phyloP scores from a whole-genome alignment of 2,113 vertebrate species.

The Miniopterus natalensis region DNA sequence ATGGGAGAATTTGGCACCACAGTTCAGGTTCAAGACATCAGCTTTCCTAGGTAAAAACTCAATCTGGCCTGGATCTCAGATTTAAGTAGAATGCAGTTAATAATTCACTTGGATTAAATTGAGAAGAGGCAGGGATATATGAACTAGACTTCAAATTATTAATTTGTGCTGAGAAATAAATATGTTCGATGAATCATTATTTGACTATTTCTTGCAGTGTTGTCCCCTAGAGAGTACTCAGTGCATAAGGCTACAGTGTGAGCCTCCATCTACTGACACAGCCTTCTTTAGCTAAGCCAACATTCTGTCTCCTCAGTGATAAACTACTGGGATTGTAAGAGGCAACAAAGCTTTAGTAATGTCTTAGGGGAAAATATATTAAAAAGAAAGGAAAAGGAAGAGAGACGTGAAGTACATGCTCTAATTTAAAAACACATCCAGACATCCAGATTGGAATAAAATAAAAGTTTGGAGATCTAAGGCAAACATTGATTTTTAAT shows the following conservation, averaged over 20 bases:
- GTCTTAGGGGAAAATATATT: background rate
- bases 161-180: background rate
- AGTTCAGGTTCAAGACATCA: background rate
- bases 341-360: background rate
- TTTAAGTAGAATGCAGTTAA: background rate
- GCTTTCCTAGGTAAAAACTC: background rate
- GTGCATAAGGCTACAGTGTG: rapidly evolving
- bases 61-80: background rate
- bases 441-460: background rate
- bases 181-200: background rate
- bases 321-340: background rate
- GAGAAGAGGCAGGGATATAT: background rate
- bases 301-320: background rate
- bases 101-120: background rate
- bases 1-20: background rate
- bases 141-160: background rate
- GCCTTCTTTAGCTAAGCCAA: background rate
- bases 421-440: background rate
- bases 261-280: background rate
- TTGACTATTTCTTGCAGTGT: background rate
- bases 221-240: background rate
- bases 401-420: background rate
- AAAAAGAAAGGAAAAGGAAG: background rate
- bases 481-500: background rate
- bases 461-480: background rate